Base-by-base conservation (phyloP, 53 echinoderm and acorn worm species). In the Crossaster papposus region DNA sequence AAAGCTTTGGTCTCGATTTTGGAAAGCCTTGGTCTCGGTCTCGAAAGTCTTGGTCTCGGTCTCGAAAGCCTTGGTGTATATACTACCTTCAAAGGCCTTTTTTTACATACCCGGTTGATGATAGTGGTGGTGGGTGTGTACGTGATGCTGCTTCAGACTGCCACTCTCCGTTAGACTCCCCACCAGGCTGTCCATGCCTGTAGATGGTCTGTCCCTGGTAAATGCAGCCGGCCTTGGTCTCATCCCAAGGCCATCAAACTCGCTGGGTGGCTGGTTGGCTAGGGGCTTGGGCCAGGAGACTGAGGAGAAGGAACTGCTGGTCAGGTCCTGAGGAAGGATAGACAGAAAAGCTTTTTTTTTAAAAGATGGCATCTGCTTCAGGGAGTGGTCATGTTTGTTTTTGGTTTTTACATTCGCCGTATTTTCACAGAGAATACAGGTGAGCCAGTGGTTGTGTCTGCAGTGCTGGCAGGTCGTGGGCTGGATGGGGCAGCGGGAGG, bases 121-220 rank as follows among this genome's bases (percentile, higher is more conserved):
- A 70, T 93, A 95, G 52, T 95, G 95, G 36, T 93, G 95, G 83
- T 95, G 95, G 26, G 91, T 95, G 86, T 95, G 95, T 2, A 83
- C 77, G 36, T 93, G 93, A 53, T 74, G 88, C 71, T 93, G 93
- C 20, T 23, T 26, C 54, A 33, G 75, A n/a, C 70, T 23, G 31
- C 81, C 65, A 5, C 83, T 36, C 58, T 83, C 82, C 36, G 64
- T 72, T 36, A 72, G 82, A 36, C 82, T 73, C 65, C 51, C 81
- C 28, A 29, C 3, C 77, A 84, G 78, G 72, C 85, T 90, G 65
- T 90, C 74, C 34, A 38, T 90, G 44, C 36, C 36, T 51, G 55
- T 78, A 79, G 65, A n/a, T 1, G 83, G 83, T 82, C 83, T 83
- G 51, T 70, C 72, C 72, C 52, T 70, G 71, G 20, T 72, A 11